Base-by-base conservation (phyloP, 2,888 invertebrate genomes). In the Nymphalis polychloros region DNA sequence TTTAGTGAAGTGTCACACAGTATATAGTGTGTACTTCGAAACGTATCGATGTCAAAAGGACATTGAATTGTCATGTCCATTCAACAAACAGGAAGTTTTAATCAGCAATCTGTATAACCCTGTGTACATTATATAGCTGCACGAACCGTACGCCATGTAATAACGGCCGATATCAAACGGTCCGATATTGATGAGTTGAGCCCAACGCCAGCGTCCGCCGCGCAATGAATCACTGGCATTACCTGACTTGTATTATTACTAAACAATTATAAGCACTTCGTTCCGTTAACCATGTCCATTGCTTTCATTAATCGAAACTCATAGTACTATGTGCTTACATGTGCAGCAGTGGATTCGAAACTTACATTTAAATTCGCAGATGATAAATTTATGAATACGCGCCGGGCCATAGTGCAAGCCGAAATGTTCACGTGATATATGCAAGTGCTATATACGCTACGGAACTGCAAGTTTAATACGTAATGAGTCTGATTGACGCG, bases 131-230 rank as follows among this genome's bases (percentile, higher is more conserved):
- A 55, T 41, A 41, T 55, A 27, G 20, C 31, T 41, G n/a, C 57
- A 17, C 23, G 27, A 23, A 48, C 63, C 8, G 62, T 70, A 67
- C 49, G 61, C 61, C 59, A 68, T 72, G 75, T 75, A 75, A 76
- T 76, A 77, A 72, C 70, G 70, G 70, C 68, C 71, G 74, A 81
- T 83, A 85, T 84, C 84, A 84, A 83, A 83, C 82, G 81, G 82
- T 79, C 83, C 83, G 82, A 87, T 88, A 88, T 87, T 86, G 87
- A 88, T 86, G 86, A 83, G 81, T 78, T 75, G 80, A 81, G 81
- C 80, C 78, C 76, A 78, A 72, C 76, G 76, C 76, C 79, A 77
- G 76, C 80, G 81, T 79, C 78, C 79, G 77, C 79, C 79, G 77
- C 78, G 78, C 82, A 76, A 83, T 87, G 85, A 84, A 87, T 88